Conservation (phyloP, 2,888 invertebrate genomes). For the Polydrusus tereticollis region DNA sequence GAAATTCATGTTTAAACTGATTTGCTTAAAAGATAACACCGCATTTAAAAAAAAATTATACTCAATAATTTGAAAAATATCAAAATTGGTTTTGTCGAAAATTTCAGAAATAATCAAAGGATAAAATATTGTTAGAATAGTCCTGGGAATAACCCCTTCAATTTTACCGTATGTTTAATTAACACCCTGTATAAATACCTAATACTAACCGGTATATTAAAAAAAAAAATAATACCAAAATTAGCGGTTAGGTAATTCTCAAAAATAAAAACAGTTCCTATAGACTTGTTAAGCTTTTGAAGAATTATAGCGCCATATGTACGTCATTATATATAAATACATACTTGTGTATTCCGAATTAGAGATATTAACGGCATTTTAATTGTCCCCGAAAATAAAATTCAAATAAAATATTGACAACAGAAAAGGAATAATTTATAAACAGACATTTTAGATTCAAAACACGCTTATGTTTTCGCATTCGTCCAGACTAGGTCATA, state of each 20-base stretch:
- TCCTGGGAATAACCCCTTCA: too few species aligned
- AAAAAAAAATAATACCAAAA: too few species aligned
- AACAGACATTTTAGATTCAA: background rate
- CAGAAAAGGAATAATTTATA: constrained; percentile 10
- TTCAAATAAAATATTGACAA: constrained; percentile 1
- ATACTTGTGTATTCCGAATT: constrained; percentile 1
- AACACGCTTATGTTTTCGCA: constrained; percentile 10
- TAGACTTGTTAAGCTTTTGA: background rate
- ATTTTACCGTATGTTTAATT: too few species aligned
- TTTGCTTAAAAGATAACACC: too few species aligned
- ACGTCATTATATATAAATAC: background rate
- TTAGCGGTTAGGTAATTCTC: background rate
- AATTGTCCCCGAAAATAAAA: constrained; percentile 8
- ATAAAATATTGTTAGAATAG: too few species aligned
- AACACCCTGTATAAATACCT: too few species aligned
- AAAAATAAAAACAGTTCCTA: background rate
- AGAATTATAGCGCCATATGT: background rate
- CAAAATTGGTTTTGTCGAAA: too few species aligned
- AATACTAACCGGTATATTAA: too few species aligned
- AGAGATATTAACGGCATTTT: constrained; percentile 16
- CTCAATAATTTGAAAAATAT: too few species aligned
- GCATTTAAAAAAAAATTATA: too few species aligned
- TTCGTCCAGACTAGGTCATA: constrained; percentile 7
- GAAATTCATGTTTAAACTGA: too few species aligned
- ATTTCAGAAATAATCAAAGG: too few species aligned